A percentile compares a stretch with the other conserved stretches of the same genome.
These are phyloP conservation scores for Aleadryas rufinucha DNA, from an alignment of 2,113 vertebrate genomes.

Conservation along the genomic window DNA sequence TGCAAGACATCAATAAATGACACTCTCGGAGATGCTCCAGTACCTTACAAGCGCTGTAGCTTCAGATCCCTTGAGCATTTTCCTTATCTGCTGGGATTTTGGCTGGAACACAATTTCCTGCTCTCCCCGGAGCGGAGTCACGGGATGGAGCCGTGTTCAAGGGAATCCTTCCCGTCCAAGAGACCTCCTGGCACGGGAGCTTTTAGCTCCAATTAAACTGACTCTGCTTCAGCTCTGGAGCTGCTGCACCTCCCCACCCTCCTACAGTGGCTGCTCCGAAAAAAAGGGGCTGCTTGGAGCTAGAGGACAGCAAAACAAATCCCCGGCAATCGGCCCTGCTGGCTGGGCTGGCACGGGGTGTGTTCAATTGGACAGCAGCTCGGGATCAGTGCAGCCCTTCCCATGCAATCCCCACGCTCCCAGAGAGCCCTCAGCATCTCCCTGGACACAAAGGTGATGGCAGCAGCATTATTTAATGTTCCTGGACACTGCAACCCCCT, in stretches of 20 bases:
- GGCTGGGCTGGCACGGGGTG: not conserved
- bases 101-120: not conserved
- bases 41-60: not conserved
- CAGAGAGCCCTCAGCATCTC: not conserved
- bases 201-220: not conserved
- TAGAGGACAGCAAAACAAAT: not conserved
- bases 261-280: rapidly evolving
- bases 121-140: not conserved
- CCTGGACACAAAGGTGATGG: not conserved
- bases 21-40: not conserved
- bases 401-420: not conserved
- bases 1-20: conserved; percentile 28
- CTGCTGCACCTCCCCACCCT: not conserved
- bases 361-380: not conserved
- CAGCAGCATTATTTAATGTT: not conserved
- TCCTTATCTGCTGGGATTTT: not conserved
- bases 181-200: too few species aligned
- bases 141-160: not conserved
- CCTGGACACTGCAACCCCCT: not conserved
- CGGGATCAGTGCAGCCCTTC: not conserved
- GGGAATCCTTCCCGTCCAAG: not conserved
- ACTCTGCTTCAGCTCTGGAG: not conserved
- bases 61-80: not conserved
- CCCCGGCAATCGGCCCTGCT: not conserved
- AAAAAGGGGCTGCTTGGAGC: not conserved